Conservation (phyloP, 2,113 vertebrate species). For the Anhinga anhinga region DNA sequence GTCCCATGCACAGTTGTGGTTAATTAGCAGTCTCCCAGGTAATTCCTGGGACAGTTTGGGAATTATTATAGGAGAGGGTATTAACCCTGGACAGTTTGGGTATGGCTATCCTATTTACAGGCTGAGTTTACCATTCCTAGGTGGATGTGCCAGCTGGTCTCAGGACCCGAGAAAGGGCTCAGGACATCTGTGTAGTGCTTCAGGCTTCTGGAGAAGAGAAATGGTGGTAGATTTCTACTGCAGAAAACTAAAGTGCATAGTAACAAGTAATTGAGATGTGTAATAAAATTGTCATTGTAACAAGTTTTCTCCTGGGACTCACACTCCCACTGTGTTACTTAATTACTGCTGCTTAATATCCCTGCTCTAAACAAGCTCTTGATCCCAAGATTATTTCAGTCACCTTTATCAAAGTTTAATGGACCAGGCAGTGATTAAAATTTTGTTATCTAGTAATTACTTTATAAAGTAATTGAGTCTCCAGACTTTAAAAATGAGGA, state of each 20-base stretch:
- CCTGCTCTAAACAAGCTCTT: not conserved
- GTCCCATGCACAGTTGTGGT: too few species aligned
- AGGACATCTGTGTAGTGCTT: not conserved
- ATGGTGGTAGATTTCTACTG: not conserved
- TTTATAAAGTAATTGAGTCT: not conserved
- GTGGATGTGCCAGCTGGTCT: not conserved
- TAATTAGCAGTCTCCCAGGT: not conserved
- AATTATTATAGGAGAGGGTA: not conserved
- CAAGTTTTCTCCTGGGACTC: not conserved
- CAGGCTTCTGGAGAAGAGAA: not conserved
- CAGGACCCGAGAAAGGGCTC: not conserved
- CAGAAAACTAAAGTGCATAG: not conserved
- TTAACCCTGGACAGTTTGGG: not conserved
- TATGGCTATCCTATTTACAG: not conserved
- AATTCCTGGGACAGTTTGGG: not conserved
- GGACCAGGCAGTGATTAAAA: not conserved
- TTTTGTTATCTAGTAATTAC: constrained; percentile 23
- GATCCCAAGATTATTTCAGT: not conserved
- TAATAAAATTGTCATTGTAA: not conserved
- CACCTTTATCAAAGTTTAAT: constrained; percentile 52
- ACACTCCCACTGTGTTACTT: not conserved
- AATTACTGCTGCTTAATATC: constrained; percentile 22
- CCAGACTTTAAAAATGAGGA: not conserved
- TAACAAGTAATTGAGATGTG: not conserved
- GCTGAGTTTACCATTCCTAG: not conserved